A percentile compares a stretch with the other conserved stretches of the same genome.
Evolutionary conservation across 1,140 invertebrate species (phyloP).

Genomic region (Venturia canescens): DNA sequence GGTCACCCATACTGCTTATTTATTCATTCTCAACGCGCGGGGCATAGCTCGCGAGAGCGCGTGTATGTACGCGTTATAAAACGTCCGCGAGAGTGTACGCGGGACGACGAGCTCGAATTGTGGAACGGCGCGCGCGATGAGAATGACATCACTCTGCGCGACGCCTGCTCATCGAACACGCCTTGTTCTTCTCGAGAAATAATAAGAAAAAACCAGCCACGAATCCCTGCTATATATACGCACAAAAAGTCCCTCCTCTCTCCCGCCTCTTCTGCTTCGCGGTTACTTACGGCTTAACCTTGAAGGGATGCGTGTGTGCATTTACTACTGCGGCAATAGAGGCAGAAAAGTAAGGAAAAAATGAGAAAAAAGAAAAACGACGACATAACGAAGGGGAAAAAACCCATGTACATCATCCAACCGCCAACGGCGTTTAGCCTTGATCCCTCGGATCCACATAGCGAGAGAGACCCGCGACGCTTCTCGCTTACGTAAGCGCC

Average conservation of each 20-base stretch:
- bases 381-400: background rate
- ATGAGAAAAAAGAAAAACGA: background rate
- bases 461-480: conserved; percentile 19
- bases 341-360: conserved; percentile 6
- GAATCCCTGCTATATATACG: background rate
- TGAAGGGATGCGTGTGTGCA: conserved; percentile 22
- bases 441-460: conserved; percentile 18
- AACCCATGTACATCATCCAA: conserved; percentile 9
- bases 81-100: background rate
- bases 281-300: background rate
- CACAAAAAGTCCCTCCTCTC: background rate
- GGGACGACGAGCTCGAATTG: conserved; percentile 4
- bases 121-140: background rate
- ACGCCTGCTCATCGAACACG: conserved; percentile 7
- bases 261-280: background rate
- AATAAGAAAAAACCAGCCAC: background rate
- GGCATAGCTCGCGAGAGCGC: background rate
- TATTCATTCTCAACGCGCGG: conserved; percentile 20
- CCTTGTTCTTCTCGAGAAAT: conserved; percentile 14
- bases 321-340: conserved; percentile 22
- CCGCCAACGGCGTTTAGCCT: conserved; percentile 23
- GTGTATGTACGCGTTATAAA: background rate
- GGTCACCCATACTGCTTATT: conserved; percentile 9
- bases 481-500: conserved; percentile 24
- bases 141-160: conserved; percentile 19